These are phyloP conservation scores for Acanthopagrus latus DNA, from an alignment of 2,797 vertebrate genomes.

Conservation along the genomic window DNA sequence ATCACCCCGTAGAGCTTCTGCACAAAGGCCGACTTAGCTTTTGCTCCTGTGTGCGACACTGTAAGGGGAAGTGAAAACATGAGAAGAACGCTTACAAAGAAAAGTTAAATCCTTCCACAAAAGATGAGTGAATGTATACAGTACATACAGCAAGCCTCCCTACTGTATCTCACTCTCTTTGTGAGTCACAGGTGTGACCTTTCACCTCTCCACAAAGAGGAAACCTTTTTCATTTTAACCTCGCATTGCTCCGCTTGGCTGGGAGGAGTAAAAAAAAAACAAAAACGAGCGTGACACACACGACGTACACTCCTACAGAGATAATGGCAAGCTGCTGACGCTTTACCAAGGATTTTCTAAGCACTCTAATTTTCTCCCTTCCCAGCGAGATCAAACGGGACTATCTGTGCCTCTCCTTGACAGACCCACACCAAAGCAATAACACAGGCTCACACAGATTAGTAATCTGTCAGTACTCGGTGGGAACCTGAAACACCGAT, in stretches of 20 bases:
- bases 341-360: constrained; percentile 65
- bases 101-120: constrained; percentile 35
- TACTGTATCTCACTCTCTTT: constrained; percentile 41
- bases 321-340: constrained; percentile 57
- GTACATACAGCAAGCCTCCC: constrained; percentile 28
- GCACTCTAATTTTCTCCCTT: constrained; percentile 70
- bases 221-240: constrained; percentile 24
- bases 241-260: constrained; percentile 34
- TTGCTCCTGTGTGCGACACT: constrained; percentile 28
- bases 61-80: constrained; percentile 62
- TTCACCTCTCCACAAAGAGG: constrained; percentile 20
- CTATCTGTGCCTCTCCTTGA: constrained; percentile 69
- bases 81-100: constrained; percentile 48
- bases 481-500: constrained; percentile 71
- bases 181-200: constrained; percentile 48
- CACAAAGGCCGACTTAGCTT: constrained; percentile 48
- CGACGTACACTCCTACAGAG: constrained; percentile 32
- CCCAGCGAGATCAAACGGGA: constrained; percentile 73
- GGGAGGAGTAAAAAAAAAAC: constrained; percentile 24
- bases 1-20: constrained; percentile 33
- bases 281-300: constrained; percentile 31
- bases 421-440: constrained; percentile 76
- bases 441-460: constrained; percentile 72
- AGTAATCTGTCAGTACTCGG: constrained; percentile 68
- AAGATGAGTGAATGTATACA: constrained; percentile 36